A percentile compares a stretch with the other conserved stretches of the same genome.
Conservation (phyloP, 2,113 vertebrate species). For the Cynocephalus volans region DNA sequence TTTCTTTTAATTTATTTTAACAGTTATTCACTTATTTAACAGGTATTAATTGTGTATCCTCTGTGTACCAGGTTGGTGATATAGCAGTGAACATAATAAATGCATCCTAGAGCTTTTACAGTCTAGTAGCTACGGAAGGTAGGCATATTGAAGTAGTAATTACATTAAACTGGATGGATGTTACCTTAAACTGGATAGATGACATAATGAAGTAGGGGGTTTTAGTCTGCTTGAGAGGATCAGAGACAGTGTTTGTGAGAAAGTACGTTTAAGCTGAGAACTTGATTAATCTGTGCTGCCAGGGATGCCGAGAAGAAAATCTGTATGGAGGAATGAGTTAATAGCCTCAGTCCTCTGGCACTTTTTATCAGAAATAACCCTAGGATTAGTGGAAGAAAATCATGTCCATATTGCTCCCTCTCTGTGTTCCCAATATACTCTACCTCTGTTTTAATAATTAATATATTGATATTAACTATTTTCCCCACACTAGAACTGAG, state of each 20-base stretch:
- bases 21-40: neutral
- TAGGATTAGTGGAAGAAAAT: slow-evolving; percentile 6
- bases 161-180: slow-evolving; percentile 8
- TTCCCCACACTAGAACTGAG: neutral
- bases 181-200: neutral
- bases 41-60: neutral
- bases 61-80: neutral
- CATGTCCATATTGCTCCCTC: neutral
- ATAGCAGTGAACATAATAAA: neutral
- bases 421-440: neutral
- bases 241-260: neutral
- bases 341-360: neutral
- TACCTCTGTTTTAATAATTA: slow-evolving; percentile 1
- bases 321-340: neutral
- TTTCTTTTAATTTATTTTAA: slow-evolving; percentile 9
- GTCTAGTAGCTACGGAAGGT: neutral
- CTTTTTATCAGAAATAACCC: neutral
- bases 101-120: neutral
- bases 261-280: neutral
- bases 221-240: neutral
- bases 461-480: neutral
- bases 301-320: neutral
- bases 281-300: neutral
- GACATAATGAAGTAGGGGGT: neutral
- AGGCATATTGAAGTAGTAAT: neutral